Evolutionary conservation across 2,888 invertebrate species (phyloP).

Genomic region (Fabriciana adippe): DNA sequence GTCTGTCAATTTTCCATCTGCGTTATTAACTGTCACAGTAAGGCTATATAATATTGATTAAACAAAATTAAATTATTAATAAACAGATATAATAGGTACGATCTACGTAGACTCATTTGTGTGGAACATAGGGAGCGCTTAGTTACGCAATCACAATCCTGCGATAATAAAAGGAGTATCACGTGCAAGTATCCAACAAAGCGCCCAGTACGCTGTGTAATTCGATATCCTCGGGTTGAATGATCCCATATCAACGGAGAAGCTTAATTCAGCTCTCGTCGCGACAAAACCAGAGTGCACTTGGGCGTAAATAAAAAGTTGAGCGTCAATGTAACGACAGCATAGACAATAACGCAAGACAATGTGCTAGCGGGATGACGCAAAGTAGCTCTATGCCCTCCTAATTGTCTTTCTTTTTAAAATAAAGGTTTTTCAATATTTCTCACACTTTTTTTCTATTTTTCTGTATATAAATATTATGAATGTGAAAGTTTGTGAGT

Average conservation of each 20-base stretch:
- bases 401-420: background rate
- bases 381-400: background rate
- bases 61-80: slow-evolving; percentile 17
- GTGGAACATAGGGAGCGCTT: background rate
- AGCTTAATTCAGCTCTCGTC: slow-evolving; percentile 79
- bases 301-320: slow-evolving; percentile 81
- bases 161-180: slow-evolving; percentile 67
- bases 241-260: slow-evolving; percentile 80
- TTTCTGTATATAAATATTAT: background rate
- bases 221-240: slow-evolving; percentile 79
- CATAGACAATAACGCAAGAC: slow-evolving; percentile 77
- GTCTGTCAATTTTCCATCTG: too few species aligned
- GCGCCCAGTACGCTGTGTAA: slow-evolving; percentile 77
- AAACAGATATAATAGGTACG: too few species aligned
- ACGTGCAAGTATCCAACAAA: slow-evolving; percentile 78
- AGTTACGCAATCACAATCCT: slow-evolving; percentile 24
- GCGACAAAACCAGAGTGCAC: slow-evolving; percentile 76
- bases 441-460: background rate
- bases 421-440: background rate
- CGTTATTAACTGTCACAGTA: too few species aligned
- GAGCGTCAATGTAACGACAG: slow-evolving; percentile 73
- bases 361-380: slow-evolving; percentile 72
- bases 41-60: background rate
- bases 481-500: too few species aligned
- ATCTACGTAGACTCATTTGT: background rate